phyloP scores from a whole-genome alignment of 1,140 invertebrate genomes.

The Hylaeus anthracinus region DNA sequence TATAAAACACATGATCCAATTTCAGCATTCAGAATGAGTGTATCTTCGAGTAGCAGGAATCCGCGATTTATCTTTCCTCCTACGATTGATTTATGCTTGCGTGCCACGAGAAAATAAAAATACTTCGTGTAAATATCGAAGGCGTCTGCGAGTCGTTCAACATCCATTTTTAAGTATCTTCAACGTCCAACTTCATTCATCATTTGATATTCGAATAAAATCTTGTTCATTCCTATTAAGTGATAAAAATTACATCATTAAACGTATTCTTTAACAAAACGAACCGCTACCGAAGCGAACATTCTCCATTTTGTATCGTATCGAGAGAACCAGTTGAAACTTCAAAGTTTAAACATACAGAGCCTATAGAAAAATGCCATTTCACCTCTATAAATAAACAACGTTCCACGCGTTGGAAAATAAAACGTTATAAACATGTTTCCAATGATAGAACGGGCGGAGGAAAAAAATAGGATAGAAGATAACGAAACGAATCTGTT shows the following conservation, averaged over 20 bases:
- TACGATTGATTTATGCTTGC: not conserved
- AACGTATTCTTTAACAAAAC: no score
- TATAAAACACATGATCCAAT: not conserved
- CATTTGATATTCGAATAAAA: no score
- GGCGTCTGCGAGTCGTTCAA: not conserved
- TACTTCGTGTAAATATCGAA: constrained; percentile 20
- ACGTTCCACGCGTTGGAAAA: not conserved
- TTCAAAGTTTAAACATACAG: not conserved
- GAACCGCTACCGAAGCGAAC: no score
- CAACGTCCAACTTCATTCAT: no score
- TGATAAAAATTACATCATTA: no score
- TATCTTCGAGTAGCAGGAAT: no score
- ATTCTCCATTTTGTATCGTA: no score
- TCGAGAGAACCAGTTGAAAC: not conserved
- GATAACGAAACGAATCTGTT: not conserved
- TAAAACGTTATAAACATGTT: constrained; percentile 10
- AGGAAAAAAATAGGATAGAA: not conserved
- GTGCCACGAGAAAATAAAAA: not conserved
- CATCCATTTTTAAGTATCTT: not conserved
- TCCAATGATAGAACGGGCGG: not conserved
- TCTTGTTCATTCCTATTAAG: no score
- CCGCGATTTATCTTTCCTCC: not conserved
- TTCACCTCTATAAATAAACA: not conserved
- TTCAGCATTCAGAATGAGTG: no score
- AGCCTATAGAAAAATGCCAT: not conserved